Percentiles rank a stretch among this genome's conserved stretches.
Evolutionary conservation across 2,113 vertebrate genomes (phyloP).

Genomic region (Physeter macrocephalus): DNA sequence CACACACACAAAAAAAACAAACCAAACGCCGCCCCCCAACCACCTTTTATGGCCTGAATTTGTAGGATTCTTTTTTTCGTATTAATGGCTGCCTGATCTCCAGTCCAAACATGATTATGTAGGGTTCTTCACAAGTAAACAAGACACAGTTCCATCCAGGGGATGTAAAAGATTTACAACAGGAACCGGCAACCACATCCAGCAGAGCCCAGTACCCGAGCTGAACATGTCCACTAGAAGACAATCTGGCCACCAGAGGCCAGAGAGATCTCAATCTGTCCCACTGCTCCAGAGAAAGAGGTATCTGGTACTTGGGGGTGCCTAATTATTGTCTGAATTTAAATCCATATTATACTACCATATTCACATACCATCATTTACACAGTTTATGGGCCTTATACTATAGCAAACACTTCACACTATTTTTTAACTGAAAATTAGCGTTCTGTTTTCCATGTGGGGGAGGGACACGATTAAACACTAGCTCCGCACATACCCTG

Average conservation of each 20-base stretch:
- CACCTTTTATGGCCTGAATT: background rate
- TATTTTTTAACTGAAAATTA: background rate
- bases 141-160: background rate
- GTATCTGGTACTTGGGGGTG: background rate
- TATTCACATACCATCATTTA: background rate
- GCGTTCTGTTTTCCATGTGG: background rate
- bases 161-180: background rate
- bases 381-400: background rate
- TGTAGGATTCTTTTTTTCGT: background rate
- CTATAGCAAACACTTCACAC: background rate
- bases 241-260: background rate
- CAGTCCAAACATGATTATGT: too few relatives aligned
- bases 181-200: background rate
- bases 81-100: background rate
- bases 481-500: background rate
- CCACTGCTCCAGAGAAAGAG: background rate
- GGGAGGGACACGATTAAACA: background rate
- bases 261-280: background rate
- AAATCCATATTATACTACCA: background rate
- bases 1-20: background rate
- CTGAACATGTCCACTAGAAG: background rate
- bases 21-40: background rate
- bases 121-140: background rate
- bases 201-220: fast-evolving
- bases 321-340: background rate